Base-by-base conservation (phyloP, 2,888 invertebrate species). In the Heliconius charithonia region DNA sequence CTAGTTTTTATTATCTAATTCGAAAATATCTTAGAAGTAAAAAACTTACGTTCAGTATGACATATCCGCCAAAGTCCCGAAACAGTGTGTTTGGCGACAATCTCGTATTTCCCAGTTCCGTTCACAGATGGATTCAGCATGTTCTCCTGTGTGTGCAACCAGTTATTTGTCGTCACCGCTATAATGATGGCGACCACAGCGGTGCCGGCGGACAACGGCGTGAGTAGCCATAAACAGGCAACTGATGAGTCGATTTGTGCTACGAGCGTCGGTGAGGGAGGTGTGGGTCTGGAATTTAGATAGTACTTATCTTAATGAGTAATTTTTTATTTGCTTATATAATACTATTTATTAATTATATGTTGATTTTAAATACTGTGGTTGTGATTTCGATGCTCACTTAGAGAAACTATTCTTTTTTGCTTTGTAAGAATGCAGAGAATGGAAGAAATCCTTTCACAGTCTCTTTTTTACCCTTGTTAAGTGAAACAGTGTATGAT, bases 71-170 rank as follows among this genome's bases (percentile, higher is more conserved):
- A 97, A 75, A 97, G 93, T 71, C 97, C 97, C n/a, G 97, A 97
- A 59, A 97, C 96, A 51, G 97, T 97, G 89, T 96, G 95, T 88
- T 97, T 97, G 78, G 97, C 96, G 62, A 97, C 94, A 81, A 96
- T 95, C 85, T 97, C 97, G 85, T 96, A 96, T 83, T 96, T 97
- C 13, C 96, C 96, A 0, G 98, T 97, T 10, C 97, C 97, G 90
- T 98, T 98, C 90, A 96, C 97, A 75, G 95, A 94, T 19, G 96
- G 96, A 91, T 97, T 97, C 79, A 97, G 96, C 95, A 98, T 96
- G 89, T 97, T 97, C 90, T 98, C 98, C 89, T 98, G 97, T 6
- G 98, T 98, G 84, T 97, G 97, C 37, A 98, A 95, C 98, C 98
- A 98, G 92, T 97, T 97, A 89, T 97, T 97, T 4, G 97, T 97